These are phyloP conservation scores for Dicranocentrus wangi DNA, from an alignment of 2,888 invertebrate genomes.

Conservation along the genomic window DNA sequence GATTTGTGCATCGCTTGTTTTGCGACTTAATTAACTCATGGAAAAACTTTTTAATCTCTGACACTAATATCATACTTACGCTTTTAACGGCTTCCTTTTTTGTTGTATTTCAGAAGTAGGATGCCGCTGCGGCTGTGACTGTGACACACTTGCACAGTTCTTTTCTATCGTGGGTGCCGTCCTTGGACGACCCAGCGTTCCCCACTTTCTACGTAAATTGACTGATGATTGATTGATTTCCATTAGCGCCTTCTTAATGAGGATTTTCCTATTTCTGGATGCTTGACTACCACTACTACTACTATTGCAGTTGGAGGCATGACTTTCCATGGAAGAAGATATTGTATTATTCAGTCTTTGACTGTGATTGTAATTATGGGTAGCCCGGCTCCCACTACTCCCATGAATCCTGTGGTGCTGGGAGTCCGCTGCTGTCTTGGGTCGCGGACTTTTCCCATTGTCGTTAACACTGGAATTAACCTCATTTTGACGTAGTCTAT, in stretches of 20 bases:
- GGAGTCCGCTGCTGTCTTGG: conserved; percentile 57
- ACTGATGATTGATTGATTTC: conserved; percentile 70
- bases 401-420: not conserved
- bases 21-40: too few relatives aligned
- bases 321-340: conserved; percentile 38
- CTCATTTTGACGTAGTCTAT: conserved; percentile 45
- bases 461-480: conserved; percentile 58
- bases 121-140: conserved; percentile 29
- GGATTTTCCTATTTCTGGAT: conserved; percentile 69
- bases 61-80: conserved; percentile 59
- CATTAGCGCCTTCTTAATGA: conserved; percentile 71
- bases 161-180: conserved; percentile 67
- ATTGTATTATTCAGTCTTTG: conserved; percentile 10
- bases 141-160: not conserved
- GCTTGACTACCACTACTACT: conserved; percentile 52
- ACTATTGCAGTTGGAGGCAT: conserved; percentile 10
- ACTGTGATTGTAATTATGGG: conserved; percentile 40
- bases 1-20: too few relatives aligned
- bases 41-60: too few relatives aligned
- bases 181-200: conserved; percentile 67
- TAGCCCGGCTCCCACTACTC: conserved; percentile 39
- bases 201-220: conserved; percentile 60
- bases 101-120: not conserved
- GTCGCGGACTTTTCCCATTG: conserved; percentile 59
- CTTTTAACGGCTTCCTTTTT: conserved; percentile 54